These are phyloP conservation scores for Ceyx erithaca DNA, from an alignment of 2,797 vertebrate genomes.

Conservation along the genomic window DNA sequence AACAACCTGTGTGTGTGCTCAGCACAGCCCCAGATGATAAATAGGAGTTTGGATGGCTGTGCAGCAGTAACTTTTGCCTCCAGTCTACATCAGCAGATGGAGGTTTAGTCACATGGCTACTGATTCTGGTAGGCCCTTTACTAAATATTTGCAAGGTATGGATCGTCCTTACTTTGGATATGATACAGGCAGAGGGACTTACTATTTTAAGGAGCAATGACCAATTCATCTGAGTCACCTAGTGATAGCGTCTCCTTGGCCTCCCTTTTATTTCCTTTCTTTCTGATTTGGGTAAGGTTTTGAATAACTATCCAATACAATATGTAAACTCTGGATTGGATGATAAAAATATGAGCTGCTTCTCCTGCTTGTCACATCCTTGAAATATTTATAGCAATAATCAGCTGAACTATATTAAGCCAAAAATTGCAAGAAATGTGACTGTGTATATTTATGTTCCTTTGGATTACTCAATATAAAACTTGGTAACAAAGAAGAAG, in stretches of 20 bases:
- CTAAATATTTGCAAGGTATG: not conserved
- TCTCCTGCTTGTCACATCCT: not conserved
- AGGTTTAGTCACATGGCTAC: not conserved
- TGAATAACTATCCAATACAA: not conserved
- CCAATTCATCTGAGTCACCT: not conserved
- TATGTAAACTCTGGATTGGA: not conserved
- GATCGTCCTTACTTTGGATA: not conserved
- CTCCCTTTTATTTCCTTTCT: not conserved
- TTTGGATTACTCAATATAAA: slow-evolving; percentile 20
- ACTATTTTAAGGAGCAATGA: not conserved
- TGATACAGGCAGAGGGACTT: not conserved
- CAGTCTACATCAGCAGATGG: not conserved
- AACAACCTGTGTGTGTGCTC: not conserved
- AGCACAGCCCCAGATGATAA: not conserved
- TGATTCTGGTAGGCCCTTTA: not conserved
- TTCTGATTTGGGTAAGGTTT: not conserved
- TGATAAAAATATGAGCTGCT: slow-evolving; percentile 6
- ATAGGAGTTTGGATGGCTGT: not conserved
- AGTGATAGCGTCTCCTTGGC: accelerated
- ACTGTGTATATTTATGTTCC: not conserved
- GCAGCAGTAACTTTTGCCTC: not conserved
- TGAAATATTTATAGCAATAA: slow-evolving; percentile 41
- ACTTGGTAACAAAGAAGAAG: slow-evolving; percentile 37
- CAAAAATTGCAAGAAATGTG: slow-evolving; percentile 23
- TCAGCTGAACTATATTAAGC: slow-evolving; percentile 17